Conservation (phyloP, 1,140 invertebrate genomes). For the Pantala flavescens region DNA sequence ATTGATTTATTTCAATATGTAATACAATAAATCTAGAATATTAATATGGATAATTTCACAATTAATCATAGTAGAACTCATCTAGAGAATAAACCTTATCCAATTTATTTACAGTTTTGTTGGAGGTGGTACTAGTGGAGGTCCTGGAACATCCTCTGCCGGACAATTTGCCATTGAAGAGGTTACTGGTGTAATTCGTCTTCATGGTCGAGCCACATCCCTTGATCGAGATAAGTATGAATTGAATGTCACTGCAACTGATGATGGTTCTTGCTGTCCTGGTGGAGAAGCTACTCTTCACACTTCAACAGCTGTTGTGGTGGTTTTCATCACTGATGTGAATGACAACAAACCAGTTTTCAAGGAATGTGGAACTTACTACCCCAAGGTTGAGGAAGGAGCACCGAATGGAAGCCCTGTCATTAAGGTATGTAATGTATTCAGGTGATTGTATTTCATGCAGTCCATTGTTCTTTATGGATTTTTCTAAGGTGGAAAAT, state of each 20-base stretch:
- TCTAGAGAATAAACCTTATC: no score
- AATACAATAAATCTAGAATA: no score
- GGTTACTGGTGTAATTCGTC: conserved; percentile 84
- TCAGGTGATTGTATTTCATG: background rate
- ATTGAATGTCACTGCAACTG: conserved; percentile 85
- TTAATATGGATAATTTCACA: no score
- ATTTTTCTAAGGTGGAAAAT: conserved; percentile 6
- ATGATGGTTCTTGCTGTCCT: conserved; percentile 85
- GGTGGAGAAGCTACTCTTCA: conserved; percentile 76
- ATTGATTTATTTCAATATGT: no score
- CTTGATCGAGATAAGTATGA: conserved; percentile 56
- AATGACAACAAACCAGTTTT: conserved; percentile 93
- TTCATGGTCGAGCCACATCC: conserved; percentile 61
- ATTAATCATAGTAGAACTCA: no score
- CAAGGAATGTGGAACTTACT: conserved; percentile 82
- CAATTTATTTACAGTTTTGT: conserved; percentile 48
- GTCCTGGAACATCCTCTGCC: conserved; percentile 45
- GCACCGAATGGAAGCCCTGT: conserved; percentile 85
- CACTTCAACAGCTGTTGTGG: conserved; percentile 88
- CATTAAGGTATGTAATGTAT: conserved; percentile 49
- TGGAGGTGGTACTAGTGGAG: conserved; percentile 61
- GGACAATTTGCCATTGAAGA: conserved; percentile 93
- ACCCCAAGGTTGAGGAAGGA: conserved; percentile 85
- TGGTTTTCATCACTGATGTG: conserved; percentile 92
- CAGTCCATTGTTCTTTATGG: background rate